These are phyloP conservation scores for Anolis carolinensis DNA, from an alignment of 2,113 vertebrate species.

Conservation along the genomic window DNA sequence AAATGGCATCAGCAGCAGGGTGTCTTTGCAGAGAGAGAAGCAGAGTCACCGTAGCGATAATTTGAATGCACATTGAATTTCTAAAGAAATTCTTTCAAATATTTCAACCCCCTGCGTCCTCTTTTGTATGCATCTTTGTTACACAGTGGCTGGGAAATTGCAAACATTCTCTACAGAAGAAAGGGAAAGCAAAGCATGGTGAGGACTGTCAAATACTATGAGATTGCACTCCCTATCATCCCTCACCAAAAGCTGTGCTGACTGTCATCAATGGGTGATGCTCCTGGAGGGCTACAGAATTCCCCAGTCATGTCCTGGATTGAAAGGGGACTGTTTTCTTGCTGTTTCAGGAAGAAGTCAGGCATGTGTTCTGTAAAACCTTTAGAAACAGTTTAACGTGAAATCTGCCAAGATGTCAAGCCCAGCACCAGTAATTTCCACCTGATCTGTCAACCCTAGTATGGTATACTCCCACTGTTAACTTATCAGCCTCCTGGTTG, in stretches of 20 bases:
- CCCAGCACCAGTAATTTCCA: not conserved
- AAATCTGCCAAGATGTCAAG: not conserved
- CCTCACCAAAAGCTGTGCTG: too few species aligned
- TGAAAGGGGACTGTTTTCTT: not conserved
- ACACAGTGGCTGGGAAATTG: not conserved
- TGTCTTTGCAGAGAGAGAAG: not conserved
- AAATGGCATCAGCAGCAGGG: not conserved
- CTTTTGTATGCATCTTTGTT: not conserved
- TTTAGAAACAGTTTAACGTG: not conserved
- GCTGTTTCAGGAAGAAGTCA: not conserved
- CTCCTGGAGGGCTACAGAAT: too few species aligned
- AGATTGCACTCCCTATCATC: too few species aligned
- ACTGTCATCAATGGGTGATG: too few species aligned
- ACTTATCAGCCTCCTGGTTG: not conserved
- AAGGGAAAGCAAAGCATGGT: not conserved
- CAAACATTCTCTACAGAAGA: not conserved
- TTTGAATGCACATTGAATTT: conserved; percentile 7
- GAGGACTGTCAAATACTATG: too few species aligned
- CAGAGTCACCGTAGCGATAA: not conserved
- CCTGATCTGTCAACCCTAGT: not conserved
- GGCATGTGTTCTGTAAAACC: not conserved
- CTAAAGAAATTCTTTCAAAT: not conserved
- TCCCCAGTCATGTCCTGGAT: not conserved
- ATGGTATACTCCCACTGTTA: not conserved
- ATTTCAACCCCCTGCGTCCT: not conserved